Percentiles rank a stretch among this genome's conserved stretches.
Evolutionary conservation across 2,888 invertebrate genomes (phyloP).

Genomic region (Arenicola marina): DNA sequence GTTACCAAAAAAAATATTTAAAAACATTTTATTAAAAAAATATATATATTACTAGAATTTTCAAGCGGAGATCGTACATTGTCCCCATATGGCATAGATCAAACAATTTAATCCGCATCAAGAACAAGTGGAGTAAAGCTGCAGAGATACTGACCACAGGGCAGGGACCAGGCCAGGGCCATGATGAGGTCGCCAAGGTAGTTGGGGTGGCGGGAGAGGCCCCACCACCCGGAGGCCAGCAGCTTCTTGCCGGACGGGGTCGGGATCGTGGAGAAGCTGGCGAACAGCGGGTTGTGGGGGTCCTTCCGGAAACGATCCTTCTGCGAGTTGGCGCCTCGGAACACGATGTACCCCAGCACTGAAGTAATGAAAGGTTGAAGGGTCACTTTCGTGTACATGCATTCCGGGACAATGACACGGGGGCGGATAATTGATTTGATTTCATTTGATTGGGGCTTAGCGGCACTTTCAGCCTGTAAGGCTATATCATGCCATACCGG

Average conservation of each 20-base stretch:
- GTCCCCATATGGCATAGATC: neutral
- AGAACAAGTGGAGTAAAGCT: neutral
- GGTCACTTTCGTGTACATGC: neutral
- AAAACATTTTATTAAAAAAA: too few species aligned
- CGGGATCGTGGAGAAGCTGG: constrained; percentile 63
- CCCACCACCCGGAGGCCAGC: constrained; percentile 80
- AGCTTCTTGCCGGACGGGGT: constrained; percentile 72
- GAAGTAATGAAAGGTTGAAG: neutral
- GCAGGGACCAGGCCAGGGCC: constrained; percentile 64
- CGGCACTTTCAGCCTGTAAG: too few species aligned
- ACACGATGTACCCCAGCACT: constrained; percentile 72
- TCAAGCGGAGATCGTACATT: neutral
- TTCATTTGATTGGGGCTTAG: too few species aligned
- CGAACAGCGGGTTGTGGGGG: constrained; percentile 72
- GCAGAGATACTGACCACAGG: constrained; percentile 2
- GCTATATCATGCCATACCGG: too few species aligned
- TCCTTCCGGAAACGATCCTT: constrained; percentile 82
- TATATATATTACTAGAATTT: neutral
- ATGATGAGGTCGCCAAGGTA: constrained; percentile 83
- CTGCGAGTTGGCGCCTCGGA: constrained; percentile 75
- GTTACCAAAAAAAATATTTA: too few species aligned
- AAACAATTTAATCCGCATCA: neutral
- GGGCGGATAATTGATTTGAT: too few species aligned
- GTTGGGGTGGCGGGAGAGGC: constrained; percentile 85
- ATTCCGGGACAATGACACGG: neutral